Percentiles rank a stretch among this genome's conserved stretches.
phyloP scores from a whole-genome alignment of 2,888 invertebrate species.

The Timema cristinae region DNA sequence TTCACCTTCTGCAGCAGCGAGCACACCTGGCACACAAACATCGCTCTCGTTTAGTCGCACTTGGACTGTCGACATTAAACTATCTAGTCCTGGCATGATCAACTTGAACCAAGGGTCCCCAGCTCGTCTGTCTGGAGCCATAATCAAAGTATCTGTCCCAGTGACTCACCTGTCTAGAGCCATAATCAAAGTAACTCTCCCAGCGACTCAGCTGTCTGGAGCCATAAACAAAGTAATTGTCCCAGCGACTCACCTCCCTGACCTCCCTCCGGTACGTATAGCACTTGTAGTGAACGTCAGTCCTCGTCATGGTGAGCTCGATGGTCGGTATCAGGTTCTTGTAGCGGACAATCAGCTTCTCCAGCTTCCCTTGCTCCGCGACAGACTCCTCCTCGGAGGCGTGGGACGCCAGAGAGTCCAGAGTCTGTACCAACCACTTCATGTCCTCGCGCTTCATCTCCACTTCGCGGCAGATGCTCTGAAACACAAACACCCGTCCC shows the following conservation, averaged over 20 bases:
- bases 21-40: conserved; percentile 40
- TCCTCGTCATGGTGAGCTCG: conserved; percentile 89
- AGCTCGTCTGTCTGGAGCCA: too few relatives aligned
- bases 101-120: too few relatives aligned
- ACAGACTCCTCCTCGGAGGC: conserved; percentile 76
- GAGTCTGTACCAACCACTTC: conserved; percentile 90
- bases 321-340: conserved; percentile 88
- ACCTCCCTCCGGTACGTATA: conserved; percentile 89
- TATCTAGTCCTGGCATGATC: too few relatives aligned
- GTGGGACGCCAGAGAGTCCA: conserved; percentile 80
- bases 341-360: conserved; percentile 79
- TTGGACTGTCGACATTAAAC: too few relatives aligned
- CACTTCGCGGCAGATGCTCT: conserved; percentile 88
- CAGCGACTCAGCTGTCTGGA: too few relatives aligned
- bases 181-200: too few relatives aligned
- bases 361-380: conserved; percentile 75
- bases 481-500: conserved; percentile 35
- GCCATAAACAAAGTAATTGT: too few relatives aligned
- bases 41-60: background rate
- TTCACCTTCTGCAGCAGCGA: conserved; percentile 67
- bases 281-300: conserved; percentile 87
- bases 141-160: too few relatives aligned
- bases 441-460: conserved; percentile 88
- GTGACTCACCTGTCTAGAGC: too few relatives aligned
- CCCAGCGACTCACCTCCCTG: conserved; percentile 19